Conservation (phyloP, 2,888 invertebrate species). For the Drosophila birchii region DNA sequence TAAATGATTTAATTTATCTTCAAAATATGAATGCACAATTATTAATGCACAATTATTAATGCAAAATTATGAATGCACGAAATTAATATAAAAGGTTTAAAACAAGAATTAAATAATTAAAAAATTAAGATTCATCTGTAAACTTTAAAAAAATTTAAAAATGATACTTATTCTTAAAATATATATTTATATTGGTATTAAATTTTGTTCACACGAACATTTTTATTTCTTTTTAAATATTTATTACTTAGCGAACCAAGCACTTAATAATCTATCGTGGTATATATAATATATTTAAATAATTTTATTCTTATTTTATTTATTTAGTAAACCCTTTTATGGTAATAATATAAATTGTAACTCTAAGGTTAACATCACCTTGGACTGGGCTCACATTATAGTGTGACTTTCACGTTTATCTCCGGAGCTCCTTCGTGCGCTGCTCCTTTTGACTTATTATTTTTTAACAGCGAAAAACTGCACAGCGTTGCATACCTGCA, state of each 20-base stretch:
- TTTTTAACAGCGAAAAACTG: slow-evolving; percentile 49
- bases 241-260: not conserved
- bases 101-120: not conserved
- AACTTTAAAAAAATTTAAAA: not conserved
- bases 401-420: slow-evolving; percentile 4
- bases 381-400: not conserved
- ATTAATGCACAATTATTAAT: no score
- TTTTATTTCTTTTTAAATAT: not conserved
- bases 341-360: not conserved
- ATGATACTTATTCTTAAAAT: not conserved
- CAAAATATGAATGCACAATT: not conserved
- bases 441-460: slow-evolving; percentile 52
- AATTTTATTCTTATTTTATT: no score
- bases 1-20: not conserved
- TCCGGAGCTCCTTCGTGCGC: not conserved
- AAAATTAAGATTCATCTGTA: not conserved
- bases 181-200: not conserved
- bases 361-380: not conserved
- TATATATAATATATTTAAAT: no score
- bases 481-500: slow-evolving; percentile 55
- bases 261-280: not conserved
- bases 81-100: not conserved
- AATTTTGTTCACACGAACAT: no score
- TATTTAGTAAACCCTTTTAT: no score
- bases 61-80: not conserved